Evolutionary conservation across 2,888 invertebrate genomes (phyloP).

Genomic region (Tipula helvola): DNA sequence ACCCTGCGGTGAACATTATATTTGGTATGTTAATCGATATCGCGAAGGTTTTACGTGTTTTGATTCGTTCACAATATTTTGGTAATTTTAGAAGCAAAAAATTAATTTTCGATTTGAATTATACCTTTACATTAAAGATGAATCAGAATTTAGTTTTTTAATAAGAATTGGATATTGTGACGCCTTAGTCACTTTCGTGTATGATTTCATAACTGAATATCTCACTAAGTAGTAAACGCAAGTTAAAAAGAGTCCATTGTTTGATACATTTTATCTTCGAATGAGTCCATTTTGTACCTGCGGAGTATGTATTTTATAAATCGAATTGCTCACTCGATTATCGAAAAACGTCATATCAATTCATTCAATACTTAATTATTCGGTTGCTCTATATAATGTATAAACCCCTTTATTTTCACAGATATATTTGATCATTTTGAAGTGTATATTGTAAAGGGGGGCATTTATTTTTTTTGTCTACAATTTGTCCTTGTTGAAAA

Average conservation of each 20-base stretch:
- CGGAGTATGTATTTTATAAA: neutral
- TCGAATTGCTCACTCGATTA: neutral
- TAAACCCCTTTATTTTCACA: neutral
- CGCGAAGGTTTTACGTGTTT: neutral
- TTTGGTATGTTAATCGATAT: neutral
- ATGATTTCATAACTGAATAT: neutral
- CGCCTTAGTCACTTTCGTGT: neutral
- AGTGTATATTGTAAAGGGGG: no score
- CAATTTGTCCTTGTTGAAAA: neutral
- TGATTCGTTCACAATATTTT: neutral
- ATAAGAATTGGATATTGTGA: no score
- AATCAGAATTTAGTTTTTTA: no score
- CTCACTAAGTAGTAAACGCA: no score
- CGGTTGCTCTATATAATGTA: neutral
- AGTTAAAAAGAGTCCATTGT: no score
- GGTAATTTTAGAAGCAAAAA: neutral
- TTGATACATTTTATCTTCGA: neutral
- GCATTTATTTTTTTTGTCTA: neutral
- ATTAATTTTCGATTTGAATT: neutral
- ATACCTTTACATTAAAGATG: no score
- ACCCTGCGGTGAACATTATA: neutral
- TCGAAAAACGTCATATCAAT: neutral
- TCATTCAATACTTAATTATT: neutral
- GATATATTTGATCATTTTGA: no score
- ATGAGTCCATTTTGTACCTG: neutral